Percentiles rank a stretch among this genome's conserved stretches.
Evolutionary conservation across 2,888 invertebrate species (phyloP).

Genomic region (Ophion slaviceki): DNA sequence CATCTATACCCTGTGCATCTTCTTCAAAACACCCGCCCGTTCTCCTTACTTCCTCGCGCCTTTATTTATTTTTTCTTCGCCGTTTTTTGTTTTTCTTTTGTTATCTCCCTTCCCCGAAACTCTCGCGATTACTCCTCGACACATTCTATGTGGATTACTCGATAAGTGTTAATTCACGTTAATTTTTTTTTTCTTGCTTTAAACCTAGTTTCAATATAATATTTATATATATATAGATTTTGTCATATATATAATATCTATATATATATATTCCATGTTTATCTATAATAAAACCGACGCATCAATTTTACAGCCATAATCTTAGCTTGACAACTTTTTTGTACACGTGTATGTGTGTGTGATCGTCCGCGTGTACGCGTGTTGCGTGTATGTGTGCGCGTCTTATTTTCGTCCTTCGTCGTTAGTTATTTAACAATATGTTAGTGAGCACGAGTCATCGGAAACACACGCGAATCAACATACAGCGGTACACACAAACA

Average conservation of each 20-base stretch:
- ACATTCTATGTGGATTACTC: constrained; percentile 81
- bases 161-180: constrained; percentile 73
- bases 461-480: constrained; percentile 14
- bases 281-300: constrained; percentile 76
- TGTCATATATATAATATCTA: constrained; percentile 62
- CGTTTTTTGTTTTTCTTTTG: not conserved
- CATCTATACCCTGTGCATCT: constrained; percentile 84
- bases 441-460: constrained; percentile 48
- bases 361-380: constrained; percentile 20
- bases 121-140: constrained; percentile 73
- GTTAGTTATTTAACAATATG: constrained; percentile 29
- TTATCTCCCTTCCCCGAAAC: not conserved
- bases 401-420: constrained; percentile 24
- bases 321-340: constrained; percentile 73
- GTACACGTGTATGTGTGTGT: constrained; percentile 56
- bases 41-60: not conserved
- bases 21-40: constrained; percentile 75
- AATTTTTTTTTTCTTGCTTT: constrained; percentile 46
- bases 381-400: constrained; percentile 22
- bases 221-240: constrained; percentile 73
- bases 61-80: constrained; percentile 5
- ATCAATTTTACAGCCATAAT: constrained; percentile 80
- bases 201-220: constrained; percentile 74
- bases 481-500: constrained; percentile 1
- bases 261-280: constrained; percentile 76